Percentiles rank a stretch among this genome's conserved stretches.
These are phyloP conservation scores for Drepana arcuata DNA, from an alignment of 1,140 invertebrate genomes.

Conservation along the genomic window DNA sequence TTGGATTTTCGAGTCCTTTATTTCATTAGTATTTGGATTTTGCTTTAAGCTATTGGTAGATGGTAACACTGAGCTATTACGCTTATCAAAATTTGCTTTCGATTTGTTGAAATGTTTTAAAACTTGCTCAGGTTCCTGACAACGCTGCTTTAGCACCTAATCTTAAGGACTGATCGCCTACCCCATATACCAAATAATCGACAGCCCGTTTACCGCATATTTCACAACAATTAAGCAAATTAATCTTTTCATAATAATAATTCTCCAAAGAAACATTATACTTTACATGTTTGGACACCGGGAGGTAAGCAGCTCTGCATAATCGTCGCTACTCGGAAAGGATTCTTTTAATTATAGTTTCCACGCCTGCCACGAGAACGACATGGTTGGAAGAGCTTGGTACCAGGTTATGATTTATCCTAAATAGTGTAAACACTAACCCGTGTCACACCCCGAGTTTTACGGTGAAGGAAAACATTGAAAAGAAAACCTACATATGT, in stretches of 20 bases:
- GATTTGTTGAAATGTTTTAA: slow-evolving; percentile 18
- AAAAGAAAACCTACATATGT: too few species aligned
- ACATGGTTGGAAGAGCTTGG: slow-evolving; percentile 12
- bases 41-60: too few species aligned
- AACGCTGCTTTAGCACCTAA: slow-evolving; percentile 21
- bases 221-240: slow-evolving; percentile 21
- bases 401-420: too few species aligned
- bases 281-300: slow-evolving; percentile 13
- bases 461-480: too few species aligned
- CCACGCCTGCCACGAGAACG: slow-evolving; percentile 15
- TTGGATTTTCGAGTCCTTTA: neutral
- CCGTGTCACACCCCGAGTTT: too few species aligned
- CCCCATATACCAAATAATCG: slow-evolving; percentile 22
- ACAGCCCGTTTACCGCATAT: slow-evolving; percentile 16
- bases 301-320: slow-evolving; percentile 11
- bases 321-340: slow-evolving; percentile 13
- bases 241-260: slow-evolving; percentile 25
- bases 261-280: slow-evolving; percentile 21
- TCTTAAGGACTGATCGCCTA: slow-evolving; percentile 20
- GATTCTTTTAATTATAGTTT: slow-evolving; percentile 9
- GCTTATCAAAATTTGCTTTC: too few species aligned
- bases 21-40: too few species aligned
- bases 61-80: too few species aligned
- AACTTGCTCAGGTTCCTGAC: slow-evolving; percentile 15
- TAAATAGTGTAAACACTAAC: too few species aligned